These are phyloP conservation scores for Actenoides hombroni DNA, from an alignment of 2,113 vertebrate genomes.

Conservation along the genomic window DNA sequence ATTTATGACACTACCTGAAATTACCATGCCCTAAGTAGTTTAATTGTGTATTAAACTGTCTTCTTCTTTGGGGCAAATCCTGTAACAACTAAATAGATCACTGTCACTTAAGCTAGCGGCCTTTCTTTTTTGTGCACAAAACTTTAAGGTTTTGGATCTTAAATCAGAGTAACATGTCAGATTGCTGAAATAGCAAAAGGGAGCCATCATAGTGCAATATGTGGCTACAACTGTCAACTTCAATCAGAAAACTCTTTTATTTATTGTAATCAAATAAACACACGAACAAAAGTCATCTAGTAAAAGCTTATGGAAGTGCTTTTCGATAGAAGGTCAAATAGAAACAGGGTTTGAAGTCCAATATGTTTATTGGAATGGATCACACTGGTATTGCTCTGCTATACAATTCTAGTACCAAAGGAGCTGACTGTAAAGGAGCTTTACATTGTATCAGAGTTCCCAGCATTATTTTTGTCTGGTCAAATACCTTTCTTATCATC, in stretches of 20 bases:
- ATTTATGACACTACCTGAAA: background rate
- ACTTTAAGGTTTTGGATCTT: slow-evolving; percentile 9
- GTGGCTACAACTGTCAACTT: slow-evolving; percentile 29
- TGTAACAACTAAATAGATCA: slow-evolving; percentile 6
- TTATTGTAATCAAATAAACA: slow-evolving; percentile 29
- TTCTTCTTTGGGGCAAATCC: background rate
- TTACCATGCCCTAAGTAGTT: background rate
- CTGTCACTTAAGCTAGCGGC: background rate
- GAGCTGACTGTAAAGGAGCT: background rate
- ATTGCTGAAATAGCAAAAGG: slow-evolving; percentile 39
- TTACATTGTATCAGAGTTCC: background rate
- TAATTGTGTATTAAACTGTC: background rate
- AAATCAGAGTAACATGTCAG: background rate
- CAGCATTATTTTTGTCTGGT: background rate
- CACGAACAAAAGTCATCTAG: background rate
- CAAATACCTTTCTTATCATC: background rate
- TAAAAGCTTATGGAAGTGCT: background rate
- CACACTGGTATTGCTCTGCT: background rate
- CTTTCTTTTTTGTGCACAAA: background rate
- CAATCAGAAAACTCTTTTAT: slow-evolving; percentile 28
- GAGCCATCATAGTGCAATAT: background rate
- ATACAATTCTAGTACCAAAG: background rate
- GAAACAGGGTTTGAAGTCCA: background rate
- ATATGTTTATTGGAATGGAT: background rate
- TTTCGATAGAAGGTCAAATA: background rate